Conservation (phyloP, 2,888 invertebrate genomes). For the Melipona beecheii region DNA sequence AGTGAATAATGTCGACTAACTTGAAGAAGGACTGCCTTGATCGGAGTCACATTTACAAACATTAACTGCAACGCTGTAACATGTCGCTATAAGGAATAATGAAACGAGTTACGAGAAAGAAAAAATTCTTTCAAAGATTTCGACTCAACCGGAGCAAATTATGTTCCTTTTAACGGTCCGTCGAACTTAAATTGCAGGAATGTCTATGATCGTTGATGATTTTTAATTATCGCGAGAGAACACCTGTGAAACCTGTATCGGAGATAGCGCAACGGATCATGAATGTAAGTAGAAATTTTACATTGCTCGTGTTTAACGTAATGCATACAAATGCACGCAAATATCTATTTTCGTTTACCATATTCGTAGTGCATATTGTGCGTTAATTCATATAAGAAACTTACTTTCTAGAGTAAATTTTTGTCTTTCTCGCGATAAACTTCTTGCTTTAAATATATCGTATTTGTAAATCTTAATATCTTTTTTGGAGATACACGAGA, state of each 20-base stretch:
- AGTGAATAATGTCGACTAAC: constrained; percentile 10
- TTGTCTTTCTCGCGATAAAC: not conserved
- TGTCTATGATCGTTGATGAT: constrained; percentile 21
- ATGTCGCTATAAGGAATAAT: constrained; percentile 53
- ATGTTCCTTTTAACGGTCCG: constrained; percentile 29
- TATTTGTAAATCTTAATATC: not conserved
- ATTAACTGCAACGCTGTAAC: constrained; percentile 6
- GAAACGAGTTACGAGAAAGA: constrained; percentile 55
- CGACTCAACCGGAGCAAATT: not conserved
- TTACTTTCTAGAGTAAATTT: not conserved
- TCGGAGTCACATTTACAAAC: constrained; percentile 4
- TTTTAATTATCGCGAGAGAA: constrained; percentile 26
- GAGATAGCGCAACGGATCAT: constrained; percentile 63
- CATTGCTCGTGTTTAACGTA: constrained; percentile 3
- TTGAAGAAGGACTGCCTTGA: not conserved
- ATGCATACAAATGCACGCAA: constrained; percentile 1
- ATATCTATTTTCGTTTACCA: constrained; percentile 9
- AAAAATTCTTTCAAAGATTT: constrained; percentile 36
- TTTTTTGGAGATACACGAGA: not conserved
- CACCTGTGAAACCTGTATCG: constrained; percentile 48
- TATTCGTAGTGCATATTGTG: not conserved
- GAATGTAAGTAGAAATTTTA: constrained; percentile 68
- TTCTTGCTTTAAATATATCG: not conserved
- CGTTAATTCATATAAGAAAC: not conserved
- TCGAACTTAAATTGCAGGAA: not conserved